Evolutionary conservation across 2,113 vertebrate genomes (phyloP).

Genomic region (Hyperopisus bebe): DNA sequence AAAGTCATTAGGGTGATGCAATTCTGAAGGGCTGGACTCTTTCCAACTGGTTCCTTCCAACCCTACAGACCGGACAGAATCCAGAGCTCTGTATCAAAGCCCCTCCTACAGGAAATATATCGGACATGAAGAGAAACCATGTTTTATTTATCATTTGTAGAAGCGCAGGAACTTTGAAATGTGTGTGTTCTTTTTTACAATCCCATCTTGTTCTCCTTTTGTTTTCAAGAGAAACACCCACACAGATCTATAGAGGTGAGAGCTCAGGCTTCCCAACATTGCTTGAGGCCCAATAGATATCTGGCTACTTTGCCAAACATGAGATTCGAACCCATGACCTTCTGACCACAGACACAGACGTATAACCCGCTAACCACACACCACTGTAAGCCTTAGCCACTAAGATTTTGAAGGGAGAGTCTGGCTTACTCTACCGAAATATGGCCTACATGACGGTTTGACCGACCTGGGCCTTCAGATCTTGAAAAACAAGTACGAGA

Average conservation of each 20-base stretch:
- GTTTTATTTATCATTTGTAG: not conserved
- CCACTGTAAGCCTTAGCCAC: accelerated
- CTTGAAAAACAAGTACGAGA: not conserved
- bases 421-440: not conserved
- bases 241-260: not conserved
- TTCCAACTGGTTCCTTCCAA: not conserved
- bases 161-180: not conserved
- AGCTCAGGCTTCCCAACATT: not conserved
- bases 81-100: not conserved
- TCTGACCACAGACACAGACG: not conserved
- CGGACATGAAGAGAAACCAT: not conserved
- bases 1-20: not conserved
- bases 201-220: not conserved
- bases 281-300: not conserved
- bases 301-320: not conserved
- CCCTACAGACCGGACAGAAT: too few relatives aligned
- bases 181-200: not conserved
- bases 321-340: not conserved
- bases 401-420: not conserved
- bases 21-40: not conserved
- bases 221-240: not conserved
- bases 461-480: not conserved
- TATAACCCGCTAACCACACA: not conserved
- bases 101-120: not conserved
- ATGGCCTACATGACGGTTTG: not conserved